Conservation (phyloP, 64 coral and sea anemone species). For the Dendrophyllia cribrosa region DNA sequence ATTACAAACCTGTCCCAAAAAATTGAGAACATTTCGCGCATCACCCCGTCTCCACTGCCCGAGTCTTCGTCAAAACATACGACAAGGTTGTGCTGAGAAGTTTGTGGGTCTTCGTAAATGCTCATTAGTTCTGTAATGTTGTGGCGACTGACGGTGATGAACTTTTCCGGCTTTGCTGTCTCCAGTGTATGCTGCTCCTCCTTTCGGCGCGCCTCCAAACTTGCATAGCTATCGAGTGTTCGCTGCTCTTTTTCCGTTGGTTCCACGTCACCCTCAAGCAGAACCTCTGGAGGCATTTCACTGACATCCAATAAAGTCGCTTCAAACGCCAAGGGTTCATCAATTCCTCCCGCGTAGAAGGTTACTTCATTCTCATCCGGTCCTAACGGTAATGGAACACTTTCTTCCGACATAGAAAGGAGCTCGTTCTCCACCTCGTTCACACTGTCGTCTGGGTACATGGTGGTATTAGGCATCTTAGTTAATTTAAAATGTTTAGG, state of each 20-base stretch:
- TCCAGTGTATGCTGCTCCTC: not conserved
- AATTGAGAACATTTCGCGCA: not conserved
- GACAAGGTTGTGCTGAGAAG: not conserved
- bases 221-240: not conserved
- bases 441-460: not conserved
- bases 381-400: not conserved
- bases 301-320: not conserved
- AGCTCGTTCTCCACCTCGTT: not conserved
- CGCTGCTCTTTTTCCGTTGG: not conserved
- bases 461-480: not conserved
- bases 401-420: not conserved
- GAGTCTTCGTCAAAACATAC: not conserved
- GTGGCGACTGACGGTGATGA: not conserved
- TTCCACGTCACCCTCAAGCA: not conserved
- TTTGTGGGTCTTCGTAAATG: slow-evolving; percentile 38
- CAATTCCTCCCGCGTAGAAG: not conserved
- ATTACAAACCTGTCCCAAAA: not conserved
- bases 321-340: not conserved
- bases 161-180: not conserved
- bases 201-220: not conserved
- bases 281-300: not conserved
- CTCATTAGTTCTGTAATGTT: not conserved
- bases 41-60: not conserved
- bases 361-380: not conserved
- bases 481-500: not conserved